Conservation (phyloP, 2,888 invertebrate genomes). For the Alcis repandata region DNA sequence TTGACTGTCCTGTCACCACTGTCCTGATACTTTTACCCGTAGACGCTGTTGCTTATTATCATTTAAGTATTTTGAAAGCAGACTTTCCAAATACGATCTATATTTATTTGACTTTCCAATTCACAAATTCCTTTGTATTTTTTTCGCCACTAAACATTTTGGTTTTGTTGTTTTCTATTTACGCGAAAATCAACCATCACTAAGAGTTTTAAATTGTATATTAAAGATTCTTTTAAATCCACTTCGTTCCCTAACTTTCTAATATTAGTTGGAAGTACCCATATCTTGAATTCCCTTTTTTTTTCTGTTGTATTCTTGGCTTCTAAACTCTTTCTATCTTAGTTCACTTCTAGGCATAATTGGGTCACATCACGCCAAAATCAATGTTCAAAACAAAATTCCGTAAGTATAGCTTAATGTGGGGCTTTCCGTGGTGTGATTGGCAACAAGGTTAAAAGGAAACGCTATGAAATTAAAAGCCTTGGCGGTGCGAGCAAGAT, state of each 20-base stretch:
- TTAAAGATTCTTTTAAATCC: not conserved
- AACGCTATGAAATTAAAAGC: constrained; percentile 55
- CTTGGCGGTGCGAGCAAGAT: constrained; percentile 83
- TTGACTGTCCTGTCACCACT: constrained; percentile 20
- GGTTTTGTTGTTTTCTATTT: too few relatives aligned
- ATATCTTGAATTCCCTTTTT: not conserved
- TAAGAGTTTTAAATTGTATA: not conserved
- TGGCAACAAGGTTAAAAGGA: constrained; percentile 55
- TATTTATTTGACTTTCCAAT: not conserved
- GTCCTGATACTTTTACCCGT: not conserved
- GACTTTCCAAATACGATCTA: not conserved
- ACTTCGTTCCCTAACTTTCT: not conserved
- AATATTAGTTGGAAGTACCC: too few relatives aligned
- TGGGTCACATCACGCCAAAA: constrained; percentile 52
- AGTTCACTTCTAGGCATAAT: constrained; percentile 57
- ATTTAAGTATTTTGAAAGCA: too few relatives aligned
- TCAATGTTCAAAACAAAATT: constrained; percentile 40
- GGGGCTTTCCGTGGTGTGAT: constrained; percentile 63
- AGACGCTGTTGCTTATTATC: too few relatives aligned
- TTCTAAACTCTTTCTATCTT: not conserved
- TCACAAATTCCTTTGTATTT: not conserved
- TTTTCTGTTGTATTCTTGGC: not conserved
- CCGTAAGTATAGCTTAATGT: constrained; percentile 71
- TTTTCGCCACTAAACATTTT: too few relatives aligned
- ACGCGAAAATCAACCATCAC: too few relatives aligned